Base-by-base conservation (phyloP, 2,113 vertebrate species). In the Calyptomena viridis region DNA sequence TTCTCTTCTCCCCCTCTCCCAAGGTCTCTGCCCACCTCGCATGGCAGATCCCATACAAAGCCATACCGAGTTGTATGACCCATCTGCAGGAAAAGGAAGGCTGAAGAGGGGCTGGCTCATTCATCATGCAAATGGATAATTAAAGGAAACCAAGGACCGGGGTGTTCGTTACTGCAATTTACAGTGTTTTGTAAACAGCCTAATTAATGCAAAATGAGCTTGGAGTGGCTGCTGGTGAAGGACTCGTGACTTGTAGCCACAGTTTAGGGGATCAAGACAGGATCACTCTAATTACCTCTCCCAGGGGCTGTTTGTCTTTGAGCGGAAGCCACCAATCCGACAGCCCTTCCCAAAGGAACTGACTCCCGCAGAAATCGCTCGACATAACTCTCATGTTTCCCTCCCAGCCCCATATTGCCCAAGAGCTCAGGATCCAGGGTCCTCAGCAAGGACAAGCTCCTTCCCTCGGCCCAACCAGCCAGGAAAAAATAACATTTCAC, bases 181-280 rank as follows among this genome's bases (percentile, higher is more conserved):
- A 64, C 55, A 75, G 35, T 97, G 94, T 88, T 97, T 94, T 90
- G 96, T 87, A 97, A 97, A 96, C 92, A 97, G 84, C 69, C 84
- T 88, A 93, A 95, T 96, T 92, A 94, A 95, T 12, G 11, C 89
- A 87, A 91, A 95, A 95, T 77, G 42, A 71, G 85, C 93, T 91
- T 90, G 68, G 79, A 93, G 91, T 87, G 89, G 84, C 94, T 92
- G 77, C 80, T 87, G 91, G 75, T 71, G 91, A 73, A 88, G 86
- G 68, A 62, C 92, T 91, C 11, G 6, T 84, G 95, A 95, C 90
- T 92, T 6, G 28, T 85, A 1, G 1, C 64, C 69, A 44, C 76
- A 75, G 93, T 72, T 71, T 88, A 92, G 72, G 79, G 64, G 84
- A 87, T 58, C 33, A 20, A 88, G 95, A 92, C 4, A 16, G 78